Conservation (phyloP, 2,888 invertebrate genomes). For the Orthosia gracilis region DNA sequence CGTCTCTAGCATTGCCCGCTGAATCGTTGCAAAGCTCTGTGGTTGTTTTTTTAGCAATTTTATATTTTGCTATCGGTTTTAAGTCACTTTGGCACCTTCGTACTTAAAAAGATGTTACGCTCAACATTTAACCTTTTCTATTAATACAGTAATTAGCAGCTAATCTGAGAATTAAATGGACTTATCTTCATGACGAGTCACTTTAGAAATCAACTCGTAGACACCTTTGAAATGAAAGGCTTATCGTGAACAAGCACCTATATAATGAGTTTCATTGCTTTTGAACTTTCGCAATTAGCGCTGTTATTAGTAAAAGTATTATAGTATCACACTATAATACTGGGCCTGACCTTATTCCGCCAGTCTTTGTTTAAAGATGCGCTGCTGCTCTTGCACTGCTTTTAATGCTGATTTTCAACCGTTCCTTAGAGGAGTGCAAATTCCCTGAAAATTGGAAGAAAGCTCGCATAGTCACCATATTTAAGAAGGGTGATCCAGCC, state of each 20-base stretch:
- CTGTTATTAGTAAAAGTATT: background rate
- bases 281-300: slow-evolving; percentile 31
- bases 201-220: slow-evolving; percentile 24
- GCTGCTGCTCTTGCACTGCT: too few relatives aligned
- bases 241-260: slow-evolving; percentile 19
- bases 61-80: slow-evolving; percentile 26
- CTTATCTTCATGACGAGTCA: slow-evolving; percentile 32
- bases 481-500: too few relatives aligned
- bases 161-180: slow-evolving; percentile 41
- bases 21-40: background rate
- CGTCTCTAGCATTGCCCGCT: too few relatives aligned
- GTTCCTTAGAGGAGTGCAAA: too few relatives aligned
- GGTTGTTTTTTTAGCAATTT: background rate
- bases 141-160: slow-evolving; percentile 42
- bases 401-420: too few relatives aligned
- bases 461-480: too few relatives aligned
- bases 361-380: too few relatives aligned
- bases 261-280: slow-evolving; percentile 6
- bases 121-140: slow-evolving; percentile 28
- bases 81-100: slow-evolving; percentile 30
- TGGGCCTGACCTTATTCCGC: too few relatives aligned
- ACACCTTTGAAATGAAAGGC: slow-evolving; percentile 37
- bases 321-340: background rate
- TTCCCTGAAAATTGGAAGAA: too few relatives aligned
- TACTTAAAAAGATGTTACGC: slow-evolving; percentile 10